Evolutionary conservation across 2,888 invertebrate genomes (phyloP).

Genomic region (Lissocephala sabroskyi): DNA sequence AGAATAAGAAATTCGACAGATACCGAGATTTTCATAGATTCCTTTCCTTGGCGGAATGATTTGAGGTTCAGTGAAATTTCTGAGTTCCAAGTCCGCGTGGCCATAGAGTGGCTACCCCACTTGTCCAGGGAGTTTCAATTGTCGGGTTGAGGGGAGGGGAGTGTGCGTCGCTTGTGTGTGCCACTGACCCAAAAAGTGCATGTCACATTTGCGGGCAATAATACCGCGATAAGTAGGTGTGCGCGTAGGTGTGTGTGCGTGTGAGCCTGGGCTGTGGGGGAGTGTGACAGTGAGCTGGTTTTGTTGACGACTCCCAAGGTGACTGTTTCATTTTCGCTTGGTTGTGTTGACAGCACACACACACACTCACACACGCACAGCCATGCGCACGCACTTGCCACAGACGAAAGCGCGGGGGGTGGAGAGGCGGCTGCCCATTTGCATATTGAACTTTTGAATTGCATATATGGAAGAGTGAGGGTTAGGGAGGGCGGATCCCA

Average conservation of each 20-base stretch:
- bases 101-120: too few species aligned
- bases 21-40: too few species aligned
- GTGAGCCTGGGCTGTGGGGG: constrained; percentile 10
- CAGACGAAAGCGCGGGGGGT: neutral
- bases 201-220: constrained; percentile 45
- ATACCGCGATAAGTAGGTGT: constrained; percentile 9
- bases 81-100: too few species aligned
- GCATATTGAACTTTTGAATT: constrained; percentile 53
- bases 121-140: too few species aligned
- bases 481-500: too few species aligned
- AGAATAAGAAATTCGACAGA: too few species aligned
- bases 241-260: constrained; percentile 9
- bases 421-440: constrained; percentile 30
- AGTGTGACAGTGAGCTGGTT: constrained; percentile 21
- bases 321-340: constrained; percentile 58
- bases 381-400: constrained; percentile 1
- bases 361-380: neutral
- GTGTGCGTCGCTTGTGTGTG: too few species aligned
- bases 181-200: constrained; percentile 50
- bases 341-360: constrained; percentile 49
- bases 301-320: constrained; percentile 50
- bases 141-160: too few species aligned
- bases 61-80: too few species aligned
- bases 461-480: constrained; percentile 10
- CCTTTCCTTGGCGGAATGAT: too few species aligned